Percentiles rank a stretch among this genome's conserved stretches.
Conservation (phyloP, 2,888 invertebrate species). For the Parascotia fuliginaria region DNA sequence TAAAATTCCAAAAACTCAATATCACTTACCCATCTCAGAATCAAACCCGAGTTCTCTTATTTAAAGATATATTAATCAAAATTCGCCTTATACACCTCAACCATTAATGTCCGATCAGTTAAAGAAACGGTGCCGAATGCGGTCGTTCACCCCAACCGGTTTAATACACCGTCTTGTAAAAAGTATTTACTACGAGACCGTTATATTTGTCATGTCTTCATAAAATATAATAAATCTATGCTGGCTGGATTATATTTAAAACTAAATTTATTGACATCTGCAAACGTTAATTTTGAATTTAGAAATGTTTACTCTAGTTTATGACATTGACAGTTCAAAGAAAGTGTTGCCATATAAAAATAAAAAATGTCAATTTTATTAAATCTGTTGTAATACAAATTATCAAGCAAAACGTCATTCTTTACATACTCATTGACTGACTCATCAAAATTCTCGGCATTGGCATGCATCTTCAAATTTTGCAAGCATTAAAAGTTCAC, state of each 20-base stretch:
- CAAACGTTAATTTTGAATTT: not conserved
- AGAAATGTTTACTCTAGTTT: not conserved
- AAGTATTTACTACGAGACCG: constrained; percentile 50
- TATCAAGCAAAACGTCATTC: not conserved
- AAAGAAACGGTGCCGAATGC: constrained; percentile 57
- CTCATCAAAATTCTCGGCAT: not conserved
- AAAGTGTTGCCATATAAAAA: not conserved
- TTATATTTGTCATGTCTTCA: constrained; percentile 48
- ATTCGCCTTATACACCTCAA: constrained; percentile 21
- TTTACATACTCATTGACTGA: no score
- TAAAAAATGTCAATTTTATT: not conserved
- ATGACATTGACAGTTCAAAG: not conserved
- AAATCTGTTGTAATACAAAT: constrained; percentile 1
- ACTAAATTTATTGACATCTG: not conserved
- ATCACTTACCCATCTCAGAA: no score
- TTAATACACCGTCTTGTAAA: constrained; percentile 40
- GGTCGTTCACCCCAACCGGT: constrained; percentile 68
- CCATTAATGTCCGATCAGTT: constrained; percentile 31
- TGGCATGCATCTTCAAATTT: not conserved
- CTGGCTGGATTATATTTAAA: constrained; percentile 12
- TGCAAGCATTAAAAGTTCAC: not conserved
- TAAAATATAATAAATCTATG: constrained; percentile 20
- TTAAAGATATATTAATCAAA: constrained; percentile 11
- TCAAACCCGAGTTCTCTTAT: no score
- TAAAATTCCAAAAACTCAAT: no score